These are phyloP conservation scores for Callionymus lyra DNA, from an alignment of 2,113 vertebrate genomes.

Conservation along the genomic window DNA sequence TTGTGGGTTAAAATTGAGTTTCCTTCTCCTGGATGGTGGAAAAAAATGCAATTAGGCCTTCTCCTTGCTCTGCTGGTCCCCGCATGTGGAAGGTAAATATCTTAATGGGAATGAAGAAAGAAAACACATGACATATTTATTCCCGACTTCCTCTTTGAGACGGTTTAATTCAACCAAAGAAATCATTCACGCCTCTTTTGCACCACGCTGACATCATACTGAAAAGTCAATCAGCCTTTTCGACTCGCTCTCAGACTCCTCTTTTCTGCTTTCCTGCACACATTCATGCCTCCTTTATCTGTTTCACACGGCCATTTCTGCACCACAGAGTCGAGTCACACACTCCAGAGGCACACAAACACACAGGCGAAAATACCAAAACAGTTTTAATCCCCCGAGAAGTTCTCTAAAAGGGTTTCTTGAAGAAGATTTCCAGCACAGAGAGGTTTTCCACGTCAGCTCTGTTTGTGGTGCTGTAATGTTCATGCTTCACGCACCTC, in stretches of 20 bases:
- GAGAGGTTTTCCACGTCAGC: slow-evolving; percentile 49
- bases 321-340: slow-evolving; percentile 13
- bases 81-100: neutral
- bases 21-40: slow-evolving; percentile 13
- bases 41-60: slow-evolving; percentile 32
- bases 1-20: neutral
- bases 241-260: slow-evolving; percentile 4
- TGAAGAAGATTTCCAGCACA: slow-evolving; percentile 50
- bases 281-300: neutral
- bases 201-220: slow-evolving; percentile 24
- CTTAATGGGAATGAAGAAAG: slow-evolving; percentile 2
- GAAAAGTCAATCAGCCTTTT: slow-evolving; percentile 41
- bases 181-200: slow-evolving; percentile 31
- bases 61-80: slow-evolving; percentile 21
- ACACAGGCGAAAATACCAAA: slow-evolving; percentile 42
- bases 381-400: slow-evolving; percentile 46
- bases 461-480: slow-evolving; percentile 51
- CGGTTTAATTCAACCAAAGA: slow-evolving; percentile 29
- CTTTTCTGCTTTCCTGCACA: too few species aligned
- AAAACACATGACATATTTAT: slow-evolving; percentile 7
- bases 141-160: too few species aligned
- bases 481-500: slow-evolving; percentile 44
- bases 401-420: slow-evolving; percentile 54
- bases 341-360: slow-evolving; percentile 12
- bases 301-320: slow-evolving; percentile 14